Evolutionary conservation across 30 jellyfish, hydroid and myxozoan species (phyloP), one percentile per base, ranked within the genome.

Genomic region (Catostylus mosaicus): DNA sequence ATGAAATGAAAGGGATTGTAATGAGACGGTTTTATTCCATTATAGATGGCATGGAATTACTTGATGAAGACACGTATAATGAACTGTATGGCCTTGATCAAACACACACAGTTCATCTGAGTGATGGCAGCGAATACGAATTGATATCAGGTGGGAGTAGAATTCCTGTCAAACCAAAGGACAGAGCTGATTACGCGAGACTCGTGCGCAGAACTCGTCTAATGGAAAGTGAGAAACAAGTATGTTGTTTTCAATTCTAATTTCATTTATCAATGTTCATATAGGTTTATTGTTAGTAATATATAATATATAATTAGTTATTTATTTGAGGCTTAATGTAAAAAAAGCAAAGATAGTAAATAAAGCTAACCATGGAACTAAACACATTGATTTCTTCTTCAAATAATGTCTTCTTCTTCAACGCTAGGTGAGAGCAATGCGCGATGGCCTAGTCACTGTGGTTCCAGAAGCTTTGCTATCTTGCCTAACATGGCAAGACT

Each of bases 391-490:
- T n/a, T n/a, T n/a, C n/a, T n/a, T n/a, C n/a, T n/a, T n/a, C n/a
- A n/a, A n/a, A n/a, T n/a, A n/a, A n/a, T n/a, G n/a, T n/a, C n/a
- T n/a, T n/a, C n/a, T n/a, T n/a, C n/a, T n/a, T n/a, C n/a, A n/a
- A n/a, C n/a, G n/a, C n/a, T 67, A 90, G 98, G 88, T 92, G 36
- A 88, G 86, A 78, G 96, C 98, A 24, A 48, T 92, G 32, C 89
- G 92, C 29, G 83, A 66, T 73, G 98, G 98, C 0, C 81, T 92
- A 5, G 11, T 67, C 19, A 18, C 95, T 8, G 95, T 82, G 31
- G 85, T 92, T 2, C 98, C 98, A 0, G 95, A 86, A 61, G 90
- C 95, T 0, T 76, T 92, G 22, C 31, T 92, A 0, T 92, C 98
- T 3, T 92, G 98, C 76, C 61, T 92, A 35, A 92, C 98, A 26